These are phyloP conservation scores for Eucidaris tribuloides DNA, from an alignment of 35 echinoderm and acorn worm species.

Conservation along the genomic window DNA sequence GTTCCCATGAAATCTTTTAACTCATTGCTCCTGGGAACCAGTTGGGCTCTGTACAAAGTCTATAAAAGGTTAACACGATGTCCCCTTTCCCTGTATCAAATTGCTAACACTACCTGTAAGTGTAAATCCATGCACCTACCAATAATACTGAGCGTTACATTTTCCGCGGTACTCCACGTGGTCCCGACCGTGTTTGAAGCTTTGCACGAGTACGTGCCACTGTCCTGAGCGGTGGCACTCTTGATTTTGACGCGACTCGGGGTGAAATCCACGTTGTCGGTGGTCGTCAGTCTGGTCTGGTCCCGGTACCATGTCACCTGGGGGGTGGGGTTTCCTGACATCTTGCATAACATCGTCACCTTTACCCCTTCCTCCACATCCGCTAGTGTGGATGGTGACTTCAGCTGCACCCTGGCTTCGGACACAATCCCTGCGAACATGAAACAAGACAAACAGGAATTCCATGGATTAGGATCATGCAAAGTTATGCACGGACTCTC, in stretches of 20 bases:
- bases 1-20: no score
- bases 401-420: constrained; percentile 45
- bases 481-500: no score
- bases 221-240: constrained; percentile 24
- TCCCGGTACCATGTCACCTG: constrained; percentile 61
- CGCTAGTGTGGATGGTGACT: constrained; percentile 15
- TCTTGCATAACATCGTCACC: constrained; percentile 66
- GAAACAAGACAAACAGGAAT: no score
- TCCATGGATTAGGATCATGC: no score
- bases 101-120: no score
- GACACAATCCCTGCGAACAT: constrained; percentile 62
- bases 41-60: no score
- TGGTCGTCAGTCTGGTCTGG: background rate
- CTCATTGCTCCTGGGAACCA: no score
- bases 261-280: constrained; percentile 39
- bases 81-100: no score
- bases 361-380: constrained; percentile 35
- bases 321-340: constrained; percentile 44
- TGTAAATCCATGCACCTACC: no score
- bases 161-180: constrained; percentile 33
- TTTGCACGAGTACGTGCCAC: constrained; percentile 68
- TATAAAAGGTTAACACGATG: no score
- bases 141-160: constrained; percentile 50
- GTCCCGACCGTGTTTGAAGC: constrained; percentile 51
- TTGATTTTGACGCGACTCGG: constrained; percentile 41